phyloP scores from a whole-genome alignment of 2,888 invertebrate genomes.

The Neoaliturus tenellus region DNA sequence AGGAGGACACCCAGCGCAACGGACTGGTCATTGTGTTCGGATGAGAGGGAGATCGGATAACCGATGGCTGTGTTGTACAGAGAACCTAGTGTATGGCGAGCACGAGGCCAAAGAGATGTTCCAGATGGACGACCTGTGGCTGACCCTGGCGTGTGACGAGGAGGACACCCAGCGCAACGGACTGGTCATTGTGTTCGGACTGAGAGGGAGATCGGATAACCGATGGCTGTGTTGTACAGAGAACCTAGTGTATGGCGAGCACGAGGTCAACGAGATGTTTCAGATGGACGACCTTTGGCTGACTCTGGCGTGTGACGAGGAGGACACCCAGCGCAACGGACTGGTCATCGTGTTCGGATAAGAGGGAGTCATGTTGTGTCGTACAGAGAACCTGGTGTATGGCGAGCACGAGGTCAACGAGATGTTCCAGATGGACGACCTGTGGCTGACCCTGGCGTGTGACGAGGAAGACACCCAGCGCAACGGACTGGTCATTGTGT shows the following conservation, averaged over 20 bases:
- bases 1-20: constrained; percentile 69
- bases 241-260: constrained; percentile 21
- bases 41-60: no score
- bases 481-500: constrained; percentile 70
- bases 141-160: constrained; percentile 71
- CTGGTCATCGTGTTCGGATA: constrained; percentile 70
- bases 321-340: constrained; percentile 70
- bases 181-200: constrained; percentile 70
- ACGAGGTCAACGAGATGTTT: constrained; percentile 51
- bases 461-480: constrained; percentile 70
- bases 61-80: no score
- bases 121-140: constrained; percentile 71
- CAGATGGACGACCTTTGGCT: constrained; percentile 71
- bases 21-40: constrained; percentile 71
- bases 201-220: no score
- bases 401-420: background rate
- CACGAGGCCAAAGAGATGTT: constrained; percentile 52
- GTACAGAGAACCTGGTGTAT: constrained; percentile 10
- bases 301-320: constrained; percentile 70
- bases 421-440: constrained; percentile 69
- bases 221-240: no score
- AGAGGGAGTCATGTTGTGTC: no score
- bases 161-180: constrained; percentile 70
- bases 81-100: constrained; percentile 17
- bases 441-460: constrained; percentile 71